Evolutionary conservation across 1,140 invertebrate species (phyloP).

Genomic region (Eupeodes corollae): DNA sequence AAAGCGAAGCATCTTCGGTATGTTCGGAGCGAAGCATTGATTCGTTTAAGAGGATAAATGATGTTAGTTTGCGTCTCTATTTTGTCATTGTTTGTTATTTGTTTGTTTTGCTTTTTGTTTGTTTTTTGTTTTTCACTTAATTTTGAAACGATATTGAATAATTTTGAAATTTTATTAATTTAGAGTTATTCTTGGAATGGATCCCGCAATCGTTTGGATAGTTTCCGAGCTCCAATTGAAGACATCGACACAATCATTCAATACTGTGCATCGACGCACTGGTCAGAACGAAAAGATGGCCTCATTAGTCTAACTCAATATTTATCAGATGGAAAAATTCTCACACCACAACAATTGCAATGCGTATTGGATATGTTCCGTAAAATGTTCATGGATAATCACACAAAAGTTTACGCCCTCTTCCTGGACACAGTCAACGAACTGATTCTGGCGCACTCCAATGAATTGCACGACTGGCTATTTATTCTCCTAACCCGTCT

Average conservation of each 20-base stretch:
- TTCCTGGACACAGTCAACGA: slow-evolving; percentile 88
- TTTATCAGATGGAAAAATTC: slow-evolving; percentile 31
- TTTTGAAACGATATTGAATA: neutral
- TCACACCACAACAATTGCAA: slow-evolving; percentile 31
- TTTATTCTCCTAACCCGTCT: slow-evolving; percentile 68
- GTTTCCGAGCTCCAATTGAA: slow-evolving; percentile 42
- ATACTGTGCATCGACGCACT: slow-evolving; percentile 74
- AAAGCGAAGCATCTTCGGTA: slow-evolving; percentile 89
- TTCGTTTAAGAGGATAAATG: slow-evolving; percentile 63
- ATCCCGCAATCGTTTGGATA: slow-evolving; percentile 62
- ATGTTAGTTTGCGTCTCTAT: slow-evolving; percentile 51
- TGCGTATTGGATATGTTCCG: slow-evolving; percentile 66
- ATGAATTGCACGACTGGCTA: slow-evolving; percentile 82
- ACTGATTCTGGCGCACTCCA: slow-evolving; percentile 71
- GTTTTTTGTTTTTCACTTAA: neutral
- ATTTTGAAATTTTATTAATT: neutral
- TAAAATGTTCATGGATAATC: slow-evolving; percentile 95
- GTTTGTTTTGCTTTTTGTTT: slow-evolving; percentile 5
- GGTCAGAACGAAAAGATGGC: slow-evolving; percentile 87
- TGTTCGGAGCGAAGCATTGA: slow-evolving; percentile 86
- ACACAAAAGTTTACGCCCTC: slow-evolving; percentile 88
- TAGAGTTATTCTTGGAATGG: slow-evolving; percentile 69
- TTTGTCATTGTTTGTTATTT: slow-evolving; percentile 6
- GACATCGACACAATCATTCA: slow-evolving; percentile 83
- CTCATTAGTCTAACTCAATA: slow-evolving; percentile 59